Percentiles rank a stretch among this genome's conserved stretches.
Evolutionary conservation across 2,888 invertebrate species (phyloP).

Genomic region (Minunthozetes semirufus): DNA sequence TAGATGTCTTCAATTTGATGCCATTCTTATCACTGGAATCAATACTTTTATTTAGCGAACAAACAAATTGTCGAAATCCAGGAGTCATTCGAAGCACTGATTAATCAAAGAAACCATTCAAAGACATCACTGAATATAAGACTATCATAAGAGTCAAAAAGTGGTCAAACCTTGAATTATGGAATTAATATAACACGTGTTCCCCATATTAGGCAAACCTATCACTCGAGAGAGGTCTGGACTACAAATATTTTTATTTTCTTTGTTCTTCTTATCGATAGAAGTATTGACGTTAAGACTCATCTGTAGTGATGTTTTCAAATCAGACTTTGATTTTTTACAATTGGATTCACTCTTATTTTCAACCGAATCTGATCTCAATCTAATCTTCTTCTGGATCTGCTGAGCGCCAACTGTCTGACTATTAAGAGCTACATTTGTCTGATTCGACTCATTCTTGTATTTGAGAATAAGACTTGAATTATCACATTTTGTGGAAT

Average conservation of each 20-base stretch:
- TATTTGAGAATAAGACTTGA: too few species aligned
- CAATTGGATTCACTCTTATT: background rate
- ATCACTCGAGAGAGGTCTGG: background rate
- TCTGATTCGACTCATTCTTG: too few species aligned
- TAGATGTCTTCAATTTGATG: background rate
- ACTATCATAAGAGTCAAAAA: background rate
- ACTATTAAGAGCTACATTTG: too few species aligned
- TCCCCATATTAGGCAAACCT: conserved; percentile 14
- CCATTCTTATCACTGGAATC: background rate
- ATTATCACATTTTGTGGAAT: too few species aligned
- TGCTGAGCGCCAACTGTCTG: too few species aligned
- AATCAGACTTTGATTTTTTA: background rate
- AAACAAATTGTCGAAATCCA: conserved; percentile 7
- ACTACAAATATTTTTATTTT: background rate
- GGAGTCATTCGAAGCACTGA: background rate
- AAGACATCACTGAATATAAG: background rate
- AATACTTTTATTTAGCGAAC: background rate
- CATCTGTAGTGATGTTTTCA: too few species aligned
- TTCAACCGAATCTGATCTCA: background rate
- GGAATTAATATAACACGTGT: conserved; percentile 9
- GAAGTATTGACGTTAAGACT: background rate
- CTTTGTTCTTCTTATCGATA: background rate
- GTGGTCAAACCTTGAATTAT: conserved; percentile 7
- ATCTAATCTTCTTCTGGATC: too few species aligned
- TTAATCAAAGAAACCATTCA: background rate